Conservation (phyloP, 2,113 vertebrate species). For the Dromiciops gliroides region DNA sequence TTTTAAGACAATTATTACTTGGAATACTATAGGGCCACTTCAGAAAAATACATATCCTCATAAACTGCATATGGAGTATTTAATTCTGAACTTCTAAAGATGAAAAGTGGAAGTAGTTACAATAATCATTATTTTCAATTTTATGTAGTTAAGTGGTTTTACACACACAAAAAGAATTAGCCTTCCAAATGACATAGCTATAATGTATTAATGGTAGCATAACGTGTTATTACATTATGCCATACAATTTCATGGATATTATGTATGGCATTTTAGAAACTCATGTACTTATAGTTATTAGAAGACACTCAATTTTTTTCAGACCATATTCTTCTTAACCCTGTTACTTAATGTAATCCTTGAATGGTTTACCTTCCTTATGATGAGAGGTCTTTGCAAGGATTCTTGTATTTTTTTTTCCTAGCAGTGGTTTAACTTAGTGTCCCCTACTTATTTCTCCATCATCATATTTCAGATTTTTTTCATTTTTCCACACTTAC, state of each 20-base stretch:
- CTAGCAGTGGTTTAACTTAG: slow-evolving; percentile 51
- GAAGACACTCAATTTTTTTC: slow-evolving; percentile 83
- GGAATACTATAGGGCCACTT: slow-evolving; percentile 82
- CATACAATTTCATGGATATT: slow-evolving; percentile 87
- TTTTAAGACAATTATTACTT: slow-evolving; percentile 87
- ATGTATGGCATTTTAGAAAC: slow-evolving; percentile 86
- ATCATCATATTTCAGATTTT: slow-evolving; percentile 29
- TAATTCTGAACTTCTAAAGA: slow-evolving; percentile 86
- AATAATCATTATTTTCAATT: slow-evolving; percentile 90
- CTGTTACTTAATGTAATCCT: slow-evolving; percentile 80
- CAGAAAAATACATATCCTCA: slow-evolving; percentile 85
- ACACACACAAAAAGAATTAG: slow-evolving; percentile 85
- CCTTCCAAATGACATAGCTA: slow-evolving; percentile 87
- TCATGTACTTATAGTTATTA: slow-evolving; percentile 84
- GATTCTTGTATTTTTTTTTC: slow-evolving; percentile 48
- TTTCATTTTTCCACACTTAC: slow-evolving; percentile 20
- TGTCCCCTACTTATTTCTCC: slow-evolving; percentile 16
- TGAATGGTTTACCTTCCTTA: slow-evolving; percentile 78
- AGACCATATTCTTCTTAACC: slow-evolving; percentile 82
- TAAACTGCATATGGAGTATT: slow-evolving; percentile 85
- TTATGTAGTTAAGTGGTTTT: slow-evolving; percentile 90
- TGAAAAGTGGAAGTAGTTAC: slow-evolving; percentile 85
- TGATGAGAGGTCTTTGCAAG: slow-evolving; percentile 62
- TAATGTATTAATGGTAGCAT: slow-evolving; percentile 88
- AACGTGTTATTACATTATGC: slow-evolving; percentile 88